These are phyloP conservation scores for Meloidogyne chitwoodi DNA, from an alignment of 1,140 invertebrate species.

Conservation along the genomic window DNA sequence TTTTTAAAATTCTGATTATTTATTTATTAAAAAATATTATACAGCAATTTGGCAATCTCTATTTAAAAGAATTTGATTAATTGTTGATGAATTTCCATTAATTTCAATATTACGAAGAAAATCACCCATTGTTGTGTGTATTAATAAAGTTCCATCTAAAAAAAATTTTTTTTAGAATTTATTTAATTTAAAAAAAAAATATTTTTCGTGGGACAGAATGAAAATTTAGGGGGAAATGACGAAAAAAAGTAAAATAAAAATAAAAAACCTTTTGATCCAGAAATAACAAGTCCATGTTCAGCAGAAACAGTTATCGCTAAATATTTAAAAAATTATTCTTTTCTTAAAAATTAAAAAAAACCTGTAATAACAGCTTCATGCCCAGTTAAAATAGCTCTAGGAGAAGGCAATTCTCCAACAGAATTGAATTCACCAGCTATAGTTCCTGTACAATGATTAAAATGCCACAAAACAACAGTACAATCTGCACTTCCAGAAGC, in stretches of 20 bases:
- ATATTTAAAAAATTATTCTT: neutral
- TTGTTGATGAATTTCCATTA: neutral
- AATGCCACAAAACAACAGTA: slow-evolving; percentile 95
- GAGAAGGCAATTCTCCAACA: slow-evolving; percentile 74
- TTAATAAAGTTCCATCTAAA: slow-evolving; percentile 84
- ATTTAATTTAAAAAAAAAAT: neutral
- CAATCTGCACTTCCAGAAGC: slow-evolving; percentile 95
- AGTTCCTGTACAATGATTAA: slow-evolving; percentile 86
- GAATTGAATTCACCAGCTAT: slow-evolving; percentile 80
- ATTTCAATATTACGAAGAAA: slow-evolving; percentile 68
- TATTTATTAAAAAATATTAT: too few relatives aligned
- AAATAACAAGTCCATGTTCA: slow-evolving; percentile 93
- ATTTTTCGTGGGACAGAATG: neutral
- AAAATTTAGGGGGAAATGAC: too few relatives aligned
- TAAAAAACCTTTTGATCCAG: slow-evolving; percentile 67
- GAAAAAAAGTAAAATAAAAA: neutral
- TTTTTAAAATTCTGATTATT: too few relatives aligned
- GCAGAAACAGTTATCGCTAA: slow-evolving; percentile 86
- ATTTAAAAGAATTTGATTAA: slow-evolving; percentile 66
- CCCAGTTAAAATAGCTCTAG: slow-evolving; percentile 88
- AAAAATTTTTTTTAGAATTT: neutral
- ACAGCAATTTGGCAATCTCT: slow-evolving; percentile 89
- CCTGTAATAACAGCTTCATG: slow-evolving; percentile 85
- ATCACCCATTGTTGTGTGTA: slow-evolving; percentile 97
- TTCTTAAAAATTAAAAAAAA: neutral